phyloP scores from a whole-genome alignment of 2,113 vertebrate genomes.

The Psephotus haematonotus region DNA sequence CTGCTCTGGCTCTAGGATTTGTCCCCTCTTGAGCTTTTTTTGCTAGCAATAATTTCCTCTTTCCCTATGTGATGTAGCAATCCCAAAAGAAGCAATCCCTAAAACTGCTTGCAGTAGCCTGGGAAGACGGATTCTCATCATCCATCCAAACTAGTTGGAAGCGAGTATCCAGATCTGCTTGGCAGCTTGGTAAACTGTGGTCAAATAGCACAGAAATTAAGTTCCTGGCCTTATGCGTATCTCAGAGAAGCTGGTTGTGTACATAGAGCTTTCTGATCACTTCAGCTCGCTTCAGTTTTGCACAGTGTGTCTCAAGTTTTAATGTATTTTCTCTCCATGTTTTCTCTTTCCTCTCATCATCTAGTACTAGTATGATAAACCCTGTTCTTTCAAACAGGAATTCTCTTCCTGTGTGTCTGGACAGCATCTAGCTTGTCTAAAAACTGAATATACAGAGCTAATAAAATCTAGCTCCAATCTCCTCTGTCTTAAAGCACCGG shows the following conservation, averaged over 20 bases:
- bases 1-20: background rate
- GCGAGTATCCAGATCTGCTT: background rate
- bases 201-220: background rate
- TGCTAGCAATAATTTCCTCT: constrained; percentile 1
- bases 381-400: background rate
- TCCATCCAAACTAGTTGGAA: background rate
- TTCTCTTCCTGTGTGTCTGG: background rate
- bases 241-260: background rate
- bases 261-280: background rate
- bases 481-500: background rate
- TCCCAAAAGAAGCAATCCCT: background rate
- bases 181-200: background rate
- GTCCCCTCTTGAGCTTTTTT: background rate
- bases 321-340: background rate
- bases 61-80: background rate
- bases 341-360: background rate
- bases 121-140: background rate
- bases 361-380: background rate
- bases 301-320: background rate
- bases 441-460: background rate
- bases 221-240: background rate
- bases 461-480: background rate
- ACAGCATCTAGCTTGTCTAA: background rate
- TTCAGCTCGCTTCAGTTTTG: background rate
- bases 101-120: background rate